These are phyloP conservation scores for Idaea aversata DNA, from an alignment of 2,888 invertebrate species.

Conservation along the genomic window DNA sequence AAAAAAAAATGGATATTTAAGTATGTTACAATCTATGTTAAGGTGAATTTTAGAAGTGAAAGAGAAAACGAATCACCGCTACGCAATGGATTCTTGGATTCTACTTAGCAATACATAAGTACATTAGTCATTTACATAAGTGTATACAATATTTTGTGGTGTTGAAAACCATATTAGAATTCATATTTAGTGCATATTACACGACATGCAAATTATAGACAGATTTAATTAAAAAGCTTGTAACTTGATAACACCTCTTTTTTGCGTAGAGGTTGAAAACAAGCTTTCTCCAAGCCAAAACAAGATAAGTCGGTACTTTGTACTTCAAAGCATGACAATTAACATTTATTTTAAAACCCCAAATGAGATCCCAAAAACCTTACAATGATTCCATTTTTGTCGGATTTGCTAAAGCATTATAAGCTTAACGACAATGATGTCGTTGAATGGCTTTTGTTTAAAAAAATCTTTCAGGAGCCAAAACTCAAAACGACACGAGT, in stretches of 20 bases:
- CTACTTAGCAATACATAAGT: too few relatives aligned
- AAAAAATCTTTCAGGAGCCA: background rate
- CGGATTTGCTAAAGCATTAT: slow-evolving; percentile 18
- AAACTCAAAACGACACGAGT: background rate
- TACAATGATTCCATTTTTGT: slow-evolving; percentile 16
- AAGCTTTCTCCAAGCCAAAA: background rate
- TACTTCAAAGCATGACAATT: background rate
- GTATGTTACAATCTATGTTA: too few relatives aligned
- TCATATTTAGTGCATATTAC: too few relatives aligned
- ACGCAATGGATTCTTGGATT: too few relatives aligned
- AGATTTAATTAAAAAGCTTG: too few relatives aligned
- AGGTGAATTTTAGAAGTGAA: too few relatives aligned
- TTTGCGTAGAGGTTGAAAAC: background rate
- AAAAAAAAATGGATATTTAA: too few relatives aligned
- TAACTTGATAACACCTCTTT: background rate
- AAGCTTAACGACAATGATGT: slow-evolving; percentile 6
- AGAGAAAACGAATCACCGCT: too few relatives aligned
- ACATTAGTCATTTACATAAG: too few relatives aligned
- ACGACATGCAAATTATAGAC: too few relatives aligned
- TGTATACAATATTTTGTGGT: too few relatives aligned
- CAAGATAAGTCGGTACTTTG: background rate
- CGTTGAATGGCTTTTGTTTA: background rate
- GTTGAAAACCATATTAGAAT: too few relatives aligned
- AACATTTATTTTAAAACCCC: background rate
- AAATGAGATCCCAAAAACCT: slow-evolving; percentile 5